phyloP scores from a whole-genome alignment of 2,888 invertebrate species.

The Troides oblongomaculatus region DNA sequence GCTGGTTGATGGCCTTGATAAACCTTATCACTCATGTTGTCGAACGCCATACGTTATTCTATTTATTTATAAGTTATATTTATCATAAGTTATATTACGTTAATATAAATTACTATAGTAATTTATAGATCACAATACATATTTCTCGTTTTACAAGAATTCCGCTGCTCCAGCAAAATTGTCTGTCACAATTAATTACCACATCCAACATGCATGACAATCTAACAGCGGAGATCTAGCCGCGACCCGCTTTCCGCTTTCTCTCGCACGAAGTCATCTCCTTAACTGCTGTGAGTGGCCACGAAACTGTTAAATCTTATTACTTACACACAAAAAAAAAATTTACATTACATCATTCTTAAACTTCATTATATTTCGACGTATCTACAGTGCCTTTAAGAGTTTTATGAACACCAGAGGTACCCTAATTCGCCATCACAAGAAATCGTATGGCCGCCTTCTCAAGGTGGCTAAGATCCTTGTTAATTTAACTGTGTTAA shows the following conservation, averaged over 20 bases:
- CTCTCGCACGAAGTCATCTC: constrained; percentile 66
- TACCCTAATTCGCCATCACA: too few relatives aligned
- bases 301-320: constrained; percentile 32
- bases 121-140: constrained; percentile 25
- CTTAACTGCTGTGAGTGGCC: constrained; percentile 54
- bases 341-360: too few relatives aligned
- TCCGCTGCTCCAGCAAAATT: constrained; percentile 48
- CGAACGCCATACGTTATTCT: too few relatives aligned
- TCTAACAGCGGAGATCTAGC: constrained; percentile 74
- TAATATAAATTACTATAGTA: neutral
- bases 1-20: too few relatives aligned
- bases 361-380: too few relatives aligned
- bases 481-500: too few relatives aligned
- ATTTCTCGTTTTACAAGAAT: constrained; percentile 30
- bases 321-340: too few relatives aligned
- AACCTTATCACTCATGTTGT: too few relatives aligned
- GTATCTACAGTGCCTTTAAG: too few relatives aligned
- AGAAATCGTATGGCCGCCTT: too few relatives aligned
- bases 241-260: constrained; percentile 76
- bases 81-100: neutral
- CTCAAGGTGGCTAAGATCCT: too few relatives aligned
- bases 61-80: neutral
- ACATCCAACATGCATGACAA: constrained; percentile 75
- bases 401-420: too few relatives aligned
- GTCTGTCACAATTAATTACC: constrained; percentile 74